phyloP scores from a whole-genome alignment of 2,888 invertebrate genomes.

The Enchytraeus crypticus region DNA sequence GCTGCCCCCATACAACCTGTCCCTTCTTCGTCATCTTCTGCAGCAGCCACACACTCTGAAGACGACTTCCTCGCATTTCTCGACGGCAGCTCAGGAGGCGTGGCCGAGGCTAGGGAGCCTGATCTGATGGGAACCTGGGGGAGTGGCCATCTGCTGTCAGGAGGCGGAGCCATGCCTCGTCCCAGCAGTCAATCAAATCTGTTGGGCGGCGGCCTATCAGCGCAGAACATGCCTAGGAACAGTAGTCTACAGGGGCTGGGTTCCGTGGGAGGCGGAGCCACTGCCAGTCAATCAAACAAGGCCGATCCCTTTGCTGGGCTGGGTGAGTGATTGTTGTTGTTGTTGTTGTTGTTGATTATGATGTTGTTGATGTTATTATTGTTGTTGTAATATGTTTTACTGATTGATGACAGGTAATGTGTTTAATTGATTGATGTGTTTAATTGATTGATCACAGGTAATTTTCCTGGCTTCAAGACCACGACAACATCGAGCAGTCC shows the following conservation, averaged over 20 bases:
- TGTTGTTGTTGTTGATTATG: no score
- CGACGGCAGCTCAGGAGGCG: constrained; percentile 22
- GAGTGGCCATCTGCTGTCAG: constrained; percentile 18
- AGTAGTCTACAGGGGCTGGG: background rate
- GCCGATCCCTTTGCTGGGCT: constrained; percentile 42
- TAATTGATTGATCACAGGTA: background rate
- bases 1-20: background rate
- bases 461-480: no score
- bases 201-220: background rate
- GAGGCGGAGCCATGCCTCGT: constrained; percentile 5
- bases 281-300: no score
- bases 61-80: constrained; percentile 33
- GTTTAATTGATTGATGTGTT: background rate
- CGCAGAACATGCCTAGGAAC: background rate
- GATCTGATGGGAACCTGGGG: constrained; percentile 38
- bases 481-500: no score
- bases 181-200: constrained; percentile 6
- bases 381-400: no score
- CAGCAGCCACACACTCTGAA: constrained; percentile 8
- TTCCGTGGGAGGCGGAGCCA: constrained; percentile 14
- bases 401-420: no score
- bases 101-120: no score
- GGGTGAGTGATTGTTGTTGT: constrained; percentile 30
- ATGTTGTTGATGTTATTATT: no score
- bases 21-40: background rate